Evolutionary conservation across 1,140 invertebrate genomes (phyloP), one percentile per base, ranked within the genome.

Genomic region (Drosophila subpulchrella): DNA sequence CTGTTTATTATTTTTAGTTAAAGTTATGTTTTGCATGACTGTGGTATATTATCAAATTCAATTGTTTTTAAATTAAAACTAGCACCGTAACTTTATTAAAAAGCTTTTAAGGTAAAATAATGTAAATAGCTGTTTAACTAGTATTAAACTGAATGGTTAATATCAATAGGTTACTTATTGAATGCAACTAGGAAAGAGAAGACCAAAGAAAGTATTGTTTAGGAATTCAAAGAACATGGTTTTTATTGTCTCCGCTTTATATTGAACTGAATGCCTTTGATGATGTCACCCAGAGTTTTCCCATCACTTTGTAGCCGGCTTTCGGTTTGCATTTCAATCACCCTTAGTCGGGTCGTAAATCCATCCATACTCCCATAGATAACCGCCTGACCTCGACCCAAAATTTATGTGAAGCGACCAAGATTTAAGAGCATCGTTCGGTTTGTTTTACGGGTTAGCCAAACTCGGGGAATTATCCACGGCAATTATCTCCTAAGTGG

Each of bases 271-370:
- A 3, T 6, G 20, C 0, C 17, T 10, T 7, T 13, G 20, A 30
- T 71, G 66, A 71, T 71, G 67, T 71, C 68, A 71, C 20, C 36
- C 27, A 71, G n/a, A 71, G 65, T 41, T 71, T 71, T 71, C 67
- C 67, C 67, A 71, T 15, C 27, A 58, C 27, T 54, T 36, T 24
- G 20, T 17, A 24, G 41, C 30, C 30, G 32, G 17, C 27, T 32
- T 32, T 47, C 34, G 56, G 36, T 13, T 70, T 20, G 50, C 41
- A 20, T 36, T 70, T 71, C 44, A 71, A 71, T 71, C 51, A 71
- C 66, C 44, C 66, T 30, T 41, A 58, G 36, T 15, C n/a, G 53
- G 66, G 20, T 71, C 66, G 36, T 71, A 58, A 71, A 71, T 70
- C 38, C 38, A 41, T 39, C 10, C 30, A 36, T 34, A 60, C 27